Conservation (phyloP, 2,113 vertebrate species). For the Halcyon malimbica region DNA sequence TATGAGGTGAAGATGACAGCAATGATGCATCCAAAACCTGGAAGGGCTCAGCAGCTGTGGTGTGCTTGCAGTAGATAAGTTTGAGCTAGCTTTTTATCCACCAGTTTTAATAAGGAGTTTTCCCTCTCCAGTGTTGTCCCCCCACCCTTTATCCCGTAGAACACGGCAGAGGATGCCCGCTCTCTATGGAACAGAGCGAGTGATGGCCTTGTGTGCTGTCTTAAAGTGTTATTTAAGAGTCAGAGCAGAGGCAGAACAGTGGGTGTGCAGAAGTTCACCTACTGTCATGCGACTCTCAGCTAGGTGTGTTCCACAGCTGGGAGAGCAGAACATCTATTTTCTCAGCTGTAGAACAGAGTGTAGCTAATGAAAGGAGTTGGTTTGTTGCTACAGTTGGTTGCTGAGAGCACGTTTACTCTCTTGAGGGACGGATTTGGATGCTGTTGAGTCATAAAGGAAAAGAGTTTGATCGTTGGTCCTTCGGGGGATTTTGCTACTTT, state of each 20-base stretch:
- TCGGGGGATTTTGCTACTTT: neutral
- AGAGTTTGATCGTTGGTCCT: neutral
- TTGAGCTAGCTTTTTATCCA: neutral
- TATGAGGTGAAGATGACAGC: neutral
- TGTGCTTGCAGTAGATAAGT: neutral
- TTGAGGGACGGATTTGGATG: neutral
- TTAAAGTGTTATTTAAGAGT: neutral
- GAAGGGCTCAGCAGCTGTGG: neutral
- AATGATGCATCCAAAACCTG: neutral
- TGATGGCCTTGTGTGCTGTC: neutral
- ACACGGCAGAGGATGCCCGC: neutral
- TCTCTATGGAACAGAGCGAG: neutral
- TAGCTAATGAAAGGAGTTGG: neutral
- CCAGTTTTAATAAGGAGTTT: neutral
- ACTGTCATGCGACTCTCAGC: neutral
- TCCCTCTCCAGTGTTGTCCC: neutral
- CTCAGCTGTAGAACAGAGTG: neutral
- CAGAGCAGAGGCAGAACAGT: neutral
- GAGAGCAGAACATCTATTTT: neutral
- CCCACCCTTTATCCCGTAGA: neutral
- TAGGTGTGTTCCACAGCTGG: neutral
- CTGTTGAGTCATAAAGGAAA: neutral
- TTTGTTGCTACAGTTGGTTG: conserved; percentile 28
- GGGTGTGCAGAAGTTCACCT: neutral
- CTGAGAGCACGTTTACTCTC: neutral